Percentiles rank a stretch among this genome's conserved stretches.
Evolutionary conservation across 2,113 vertebrate genomes (phyloP).

Genomic region (Felis catus): F.catus_Fca126_mat1.0 CM031415.1:71919501-71920000

Average conservation of each 20-base stretch:
- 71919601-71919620: neutral
- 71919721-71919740: neutral
- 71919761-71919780: neutral
- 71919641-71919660: neutral
- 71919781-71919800: slow-evolving; percentile 34
- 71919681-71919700: neutral
- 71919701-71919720: neutral
- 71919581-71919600: neutral
- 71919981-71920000: slow-evolving; percentile 10
- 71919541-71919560: neutral
- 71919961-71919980: neutral
- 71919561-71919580: neutral
- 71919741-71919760: neutral
- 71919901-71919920: neutral
- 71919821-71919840: neutral
- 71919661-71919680: neutral
- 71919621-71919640: neutral
- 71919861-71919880: neutral
- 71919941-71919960: neutral
- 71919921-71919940: neutral
- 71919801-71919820: neutral
- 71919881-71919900: neutral
- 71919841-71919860: neutral
- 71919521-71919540: neutral
- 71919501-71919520: neutral